Evolutionary conservation across 2,797 vertebrate species (phyloP), one percentile per base, ranked within the genome.

Genomic region (Phoeniculus purpureus): DNA sequence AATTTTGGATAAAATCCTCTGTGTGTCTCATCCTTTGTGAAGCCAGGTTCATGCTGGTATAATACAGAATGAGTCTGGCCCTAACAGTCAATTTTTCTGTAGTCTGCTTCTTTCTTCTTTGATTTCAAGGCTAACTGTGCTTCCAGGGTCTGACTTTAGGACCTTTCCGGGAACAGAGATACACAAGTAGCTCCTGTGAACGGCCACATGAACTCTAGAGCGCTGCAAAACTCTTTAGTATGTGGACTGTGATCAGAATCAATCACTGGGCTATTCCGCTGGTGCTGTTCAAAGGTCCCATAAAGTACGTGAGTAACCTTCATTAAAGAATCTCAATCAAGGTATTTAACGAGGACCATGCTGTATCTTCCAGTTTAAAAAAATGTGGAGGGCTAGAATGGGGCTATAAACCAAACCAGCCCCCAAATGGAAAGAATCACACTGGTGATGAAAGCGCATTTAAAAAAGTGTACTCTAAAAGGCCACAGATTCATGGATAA

Each of bases 221-320:
- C n/a, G 74, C 91, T 84, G 81, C 58, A 84, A 48, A 88, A 66
- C 40, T 65, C 83, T 70, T 78, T 76, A 87, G 61, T 52, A 78
- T 66, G 52, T 68, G 77, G 66, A 50, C 64, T 91, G 71, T 71
- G 92, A 92, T 80, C 74, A 90, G 54, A 95, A 91, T 71, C 94
- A 87, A 81, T 94, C 91, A 91, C 74, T 50, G 43, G 45, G 50
- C 72, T 91, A 95, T 90, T 94, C 82, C 92, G 64, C 77, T 4
- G 3, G 66, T 73, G 64, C 43, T 71, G 84, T 75, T 93, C 80
- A 93, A 58, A 84, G 52, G 61, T 26, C 23, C 47, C 45, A 54
- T 54, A 58, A 91, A 81, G 67, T 56, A 73, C 67, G 45, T 1
- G 6, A 66, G 22, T 27, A 79, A 76, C 64, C 52, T 89, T 54